Base-by-base conservation (phyloP, 2,888 invertebrate genomes). In the Amorpha juglandis region DNA sequence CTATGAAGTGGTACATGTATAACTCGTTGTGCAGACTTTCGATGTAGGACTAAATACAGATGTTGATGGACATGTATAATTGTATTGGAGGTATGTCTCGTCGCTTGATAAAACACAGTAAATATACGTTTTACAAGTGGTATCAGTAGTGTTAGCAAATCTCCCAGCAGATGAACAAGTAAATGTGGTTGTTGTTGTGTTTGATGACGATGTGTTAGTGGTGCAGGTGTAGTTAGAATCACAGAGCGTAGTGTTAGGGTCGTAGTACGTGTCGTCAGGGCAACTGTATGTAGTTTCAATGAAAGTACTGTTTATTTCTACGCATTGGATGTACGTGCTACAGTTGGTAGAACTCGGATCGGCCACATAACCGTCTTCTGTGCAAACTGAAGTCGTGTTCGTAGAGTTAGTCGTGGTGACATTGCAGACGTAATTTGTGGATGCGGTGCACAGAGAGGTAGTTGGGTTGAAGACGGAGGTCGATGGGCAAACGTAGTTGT, bases 401-500 rank as follows among this genome's bases (percentile, higher is more conserved):
- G 76, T 75, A 0, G 74, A 71, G 3, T 68, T 71, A 3, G 72
- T 73, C 0, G 70, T 74, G 0, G 81, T 81, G 1, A 78, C 78
- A 42, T 77, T 84, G 70, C 91, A 91, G 1, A 76, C 78, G 71
- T 89, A 91, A 70, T 83, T 86, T 27, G 79, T 74, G 0, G 84
- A 70, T 0, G 78, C 75, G 12, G 92, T 91, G 71, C 93, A 94
- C 48, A 69, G 75, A 0, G 78, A 69, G 0, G 79, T 73, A 48
- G 68, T 72, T 0, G 92, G 91, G 68, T 91, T 87, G 77, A 93
- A 94, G 45, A 90, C 73, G 0, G 92, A 90, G 1, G 86, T 88
- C 0, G 85, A 79, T 0, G 92, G 91, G 66, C 93, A 93, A n/a
- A 80, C 81, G 75, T 91, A 92, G 75, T 86, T 74, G 74, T 90